These are phyloP conservation scores for Lampris incognitus DNA, from an alignment of 2,113 vertebrate species.

Conservation along the genomic window DNA sequence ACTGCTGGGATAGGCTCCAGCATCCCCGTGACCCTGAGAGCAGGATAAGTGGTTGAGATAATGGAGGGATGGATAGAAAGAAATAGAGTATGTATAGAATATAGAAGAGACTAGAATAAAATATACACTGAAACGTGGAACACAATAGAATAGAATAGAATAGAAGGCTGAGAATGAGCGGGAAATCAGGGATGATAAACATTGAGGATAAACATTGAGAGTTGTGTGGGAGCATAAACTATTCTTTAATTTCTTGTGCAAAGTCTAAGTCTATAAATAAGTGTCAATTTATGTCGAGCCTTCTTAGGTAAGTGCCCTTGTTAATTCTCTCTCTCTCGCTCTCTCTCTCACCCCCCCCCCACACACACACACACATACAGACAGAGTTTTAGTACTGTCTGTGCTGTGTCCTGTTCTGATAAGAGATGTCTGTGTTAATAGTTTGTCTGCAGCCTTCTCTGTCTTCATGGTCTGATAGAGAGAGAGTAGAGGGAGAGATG, in stretches of 20 bases:
- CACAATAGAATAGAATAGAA: background rate
- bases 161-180: no score
- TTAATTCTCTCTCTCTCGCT: background rate
- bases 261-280: background rate
- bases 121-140: constrained; percentile 4
- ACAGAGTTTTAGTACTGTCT: constrained; percentile 38
- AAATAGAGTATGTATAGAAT: no score
- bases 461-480: constrained; percentile 34
- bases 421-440: constrained; percentile 61
- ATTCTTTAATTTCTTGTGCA: background rate
- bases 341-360: background rate
- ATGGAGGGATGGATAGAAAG: no score
- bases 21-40: no score
- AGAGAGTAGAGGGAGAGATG: background rate
- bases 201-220: background rate
- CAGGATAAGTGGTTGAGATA: no score
- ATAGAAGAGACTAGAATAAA: background rate
- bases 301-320: background rate
- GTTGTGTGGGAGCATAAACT: background rate
- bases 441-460: constrained; percentile 50
- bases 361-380: constrained; percentile 15
- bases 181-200: background rate
- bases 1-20: no score
- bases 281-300: background rate
- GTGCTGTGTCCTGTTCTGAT: constrained; percentile 56